These are phyloP conservation scores for Oligia latruncula DNA, from an alignment of 2,888 invertebrate species.

Conservation along the genomic window DNA sequence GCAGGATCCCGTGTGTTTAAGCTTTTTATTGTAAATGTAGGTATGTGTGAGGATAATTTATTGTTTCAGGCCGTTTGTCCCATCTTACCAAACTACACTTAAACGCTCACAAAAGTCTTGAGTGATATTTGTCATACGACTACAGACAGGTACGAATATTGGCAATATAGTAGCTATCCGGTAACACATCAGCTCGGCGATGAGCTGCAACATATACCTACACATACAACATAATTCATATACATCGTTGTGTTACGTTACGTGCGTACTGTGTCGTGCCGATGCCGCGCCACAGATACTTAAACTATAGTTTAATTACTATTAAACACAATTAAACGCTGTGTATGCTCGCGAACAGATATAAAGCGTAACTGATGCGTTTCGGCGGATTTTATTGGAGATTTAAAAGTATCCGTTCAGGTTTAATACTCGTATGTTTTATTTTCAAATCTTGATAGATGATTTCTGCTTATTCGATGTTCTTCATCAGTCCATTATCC, in stretches of 20 bases:
- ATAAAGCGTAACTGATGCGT: conserved; percentile 62
- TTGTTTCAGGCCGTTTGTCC: not conserved
- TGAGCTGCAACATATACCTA: conserved; percentile 3
- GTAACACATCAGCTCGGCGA: conserved; percentile 15
- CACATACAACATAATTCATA: too few relatives aligned
- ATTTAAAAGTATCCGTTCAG: not conserved
- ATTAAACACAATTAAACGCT: conserved; percentile 72
- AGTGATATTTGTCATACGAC: not conserved
- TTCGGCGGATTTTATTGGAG: conserved; percentile 27
- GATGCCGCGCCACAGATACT: conserved; percentile 51
- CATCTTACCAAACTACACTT: not conserved
- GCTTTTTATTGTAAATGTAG: not conserved
- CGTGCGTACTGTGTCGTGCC: conserved; percentile 56
- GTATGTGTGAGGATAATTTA: not conserved
- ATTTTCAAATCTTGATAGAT: not conserved
- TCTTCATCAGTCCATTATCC: not conserved
- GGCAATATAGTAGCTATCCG: conserved; percentile 3
- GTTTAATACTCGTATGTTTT: not conserved
- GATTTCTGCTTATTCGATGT: not conserved
- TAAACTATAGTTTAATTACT: conserved; percentile 70
- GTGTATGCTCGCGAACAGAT: conserved; percentile 64
- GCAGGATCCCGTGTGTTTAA: not conserved
- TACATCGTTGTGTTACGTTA: conserved; percentile 32
- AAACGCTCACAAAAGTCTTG: not conserved
- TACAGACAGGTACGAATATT: not conserved